Conservation (phyloP, 64 coral and sea anemone genomes). For the Dendronephthya gigantea region DNA sequence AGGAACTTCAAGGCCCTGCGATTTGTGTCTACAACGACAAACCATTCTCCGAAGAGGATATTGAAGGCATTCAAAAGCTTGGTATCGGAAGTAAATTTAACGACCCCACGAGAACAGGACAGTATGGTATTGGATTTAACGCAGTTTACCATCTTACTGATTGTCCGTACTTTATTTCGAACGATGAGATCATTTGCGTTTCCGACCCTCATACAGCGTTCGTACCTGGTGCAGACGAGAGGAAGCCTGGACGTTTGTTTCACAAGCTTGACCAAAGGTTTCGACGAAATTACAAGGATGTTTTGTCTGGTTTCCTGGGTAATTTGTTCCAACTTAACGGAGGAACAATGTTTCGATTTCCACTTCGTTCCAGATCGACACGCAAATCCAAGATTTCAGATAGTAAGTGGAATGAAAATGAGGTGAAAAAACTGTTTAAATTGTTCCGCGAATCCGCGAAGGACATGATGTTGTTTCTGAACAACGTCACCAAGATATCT, state of each 20-base stretch:
- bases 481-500: constrained; percentile 71
- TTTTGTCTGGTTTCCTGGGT: constrained; percentile 64
- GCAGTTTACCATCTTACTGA: constrained; percentile 82
- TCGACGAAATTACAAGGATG: constrained; percentile 45
- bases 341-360: constrained; percentile 72
- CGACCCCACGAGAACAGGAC: not conserved
- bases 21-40: not conserved
- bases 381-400: constrained; percentile 52
- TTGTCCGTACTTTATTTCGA: constrained; percentile 56
- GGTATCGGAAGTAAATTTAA: not conserved
- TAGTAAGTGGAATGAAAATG: not conserved
- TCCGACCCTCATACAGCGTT: constrained; percentile 61
- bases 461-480: constrained; percentile 63
- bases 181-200: constrained; percentile 46
- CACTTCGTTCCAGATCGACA: constrained; percentile 35
- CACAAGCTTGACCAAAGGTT: constrained; percentile 19
- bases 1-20: not conserved
- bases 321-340: constrained; percentile 53
- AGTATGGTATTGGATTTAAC: constrained; percentile 58
- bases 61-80: not conserved
- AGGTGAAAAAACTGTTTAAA: constrained; percentile 11
- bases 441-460: constrained; percentile 46
- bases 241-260: constrained; percentile 51
- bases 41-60: not conserved
- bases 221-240: constrained; percentile 32